Conservation (phyloP, 2,797 vertebrate genomes). For the Silurus aristotelis region DNA sequence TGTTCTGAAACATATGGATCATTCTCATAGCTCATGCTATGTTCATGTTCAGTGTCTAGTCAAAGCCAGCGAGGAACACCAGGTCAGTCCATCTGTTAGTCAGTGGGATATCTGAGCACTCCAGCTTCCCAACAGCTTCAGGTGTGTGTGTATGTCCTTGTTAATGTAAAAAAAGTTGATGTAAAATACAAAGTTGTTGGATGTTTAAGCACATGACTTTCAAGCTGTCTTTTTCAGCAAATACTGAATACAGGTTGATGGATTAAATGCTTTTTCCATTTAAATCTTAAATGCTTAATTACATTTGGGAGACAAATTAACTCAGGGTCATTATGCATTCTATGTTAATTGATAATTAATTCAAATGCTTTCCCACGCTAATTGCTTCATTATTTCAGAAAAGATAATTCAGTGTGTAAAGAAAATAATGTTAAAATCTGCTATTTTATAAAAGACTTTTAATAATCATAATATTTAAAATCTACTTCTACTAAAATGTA, state of each 20-base stretch:
- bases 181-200: neutral
- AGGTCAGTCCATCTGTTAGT: constrained; percentile 53
- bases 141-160: neutral
- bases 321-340: constrained; percentile 18
- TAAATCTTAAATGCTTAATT: constrained; percentile 29
- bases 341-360: constrained; percentile 23
- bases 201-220: constrained; percentile 4
- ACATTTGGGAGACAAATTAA: constrained; percentile 31
- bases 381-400: constrained; percentile 11
- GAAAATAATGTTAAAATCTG: neutral
- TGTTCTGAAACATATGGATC: constrained; percentile 34
- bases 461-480: neutral
- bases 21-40: neutral
- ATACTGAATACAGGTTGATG: neutral
- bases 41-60: constrained; percentile 25
- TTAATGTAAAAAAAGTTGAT: neutral
- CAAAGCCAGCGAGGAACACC: constrained; percentile 25
- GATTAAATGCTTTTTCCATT: constrained; percentile 4
- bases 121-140: constrained; percentile 20
- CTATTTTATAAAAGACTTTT: neutral
- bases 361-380: constrained; percentile 8
- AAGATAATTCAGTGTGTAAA: constrained; percentile 10
- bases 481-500: neutral
- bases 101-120: constrained; percentile 44
- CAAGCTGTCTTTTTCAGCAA: neutral